phyloP scores from a whole-genome alignment of 2,797 vertebrate species.

The Pangasius mekongensis region DNA sequence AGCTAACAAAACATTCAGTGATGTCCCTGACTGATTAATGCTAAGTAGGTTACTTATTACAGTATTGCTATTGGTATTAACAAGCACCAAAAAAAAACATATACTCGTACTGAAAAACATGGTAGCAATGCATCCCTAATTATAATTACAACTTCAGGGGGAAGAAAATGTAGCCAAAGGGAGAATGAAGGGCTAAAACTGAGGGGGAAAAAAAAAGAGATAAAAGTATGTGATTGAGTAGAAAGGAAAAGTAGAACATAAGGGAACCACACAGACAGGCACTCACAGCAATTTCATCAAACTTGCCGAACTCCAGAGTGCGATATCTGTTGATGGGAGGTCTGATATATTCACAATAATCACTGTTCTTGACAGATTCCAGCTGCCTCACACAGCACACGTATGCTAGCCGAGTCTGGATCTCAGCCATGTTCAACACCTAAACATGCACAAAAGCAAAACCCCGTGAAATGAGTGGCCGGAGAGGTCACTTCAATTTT shows the following conservation, averaged over 20 bases:
- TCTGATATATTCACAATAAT: constrained; percentile 94
- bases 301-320: constrained; percentile 93
- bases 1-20: neutral
- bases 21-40: neutral
- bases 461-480: neutral
- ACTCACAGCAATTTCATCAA: constrained; percentile 94
- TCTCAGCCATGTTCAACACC: constrained; percentile 97
- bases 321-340: constrained; percentile 91
- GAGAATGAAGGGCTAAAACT: neutral
- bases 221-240: neutral
- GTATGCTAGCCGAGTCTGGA: constrained; percentile 92
- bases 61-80: neutral
- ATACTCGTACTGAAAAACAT: neutral
- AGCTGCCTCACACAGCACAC: constrained; percentile 96
- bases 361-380: constrained; percentile 90
- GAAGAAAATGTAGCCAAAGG: neutral
- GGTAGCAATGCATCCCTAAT: neutral
- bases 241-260: neutral
- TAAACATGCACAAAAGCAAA: constrained; percentile 56
- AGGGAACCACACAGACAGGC: neutral
- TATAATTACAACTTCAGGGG: neutral
- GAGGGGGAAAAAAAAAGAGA: neutral
- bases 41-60: neutral
- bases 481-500: neutral
- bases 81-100: neutral